phyloP scores from a whole-genome alignment of 1,140 invertebrate species.

The Maconellicoccus hirsutus region DNA sequence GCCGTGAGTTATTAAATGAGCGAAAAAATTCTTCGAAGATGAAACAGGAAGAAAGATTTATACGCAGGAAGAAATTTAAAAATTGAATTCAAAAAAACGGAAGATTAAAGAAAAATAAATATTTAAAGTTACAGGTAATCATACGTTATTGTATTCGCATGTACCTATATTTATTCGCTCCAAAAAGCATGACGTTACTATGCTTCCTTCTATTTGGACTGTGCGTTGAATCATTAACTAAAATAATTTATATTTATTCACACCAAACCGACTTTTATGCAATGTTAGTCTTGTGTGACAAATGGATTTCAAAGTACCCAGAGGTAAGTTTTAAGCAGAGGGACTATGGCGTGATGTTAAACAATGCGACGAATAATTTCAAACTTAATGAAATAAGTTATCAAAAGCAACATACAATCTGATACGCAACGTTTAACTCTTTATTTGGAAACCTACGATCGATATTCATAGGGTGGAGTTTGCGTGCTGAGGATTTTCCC shows the following conservation, averaged over 20 bases:
- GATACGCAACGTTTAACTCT: too few species aligned
- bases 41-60: neutral
- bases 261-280: slow-evolving; percentile 3
- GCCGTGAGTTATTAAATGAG: too few species aligned
- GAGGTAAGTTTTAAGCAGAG: too few species aligned
- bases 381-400: too few species aligned
- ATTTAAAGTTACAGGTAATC: neutral
- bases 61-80: neutral
- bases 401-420: too few species aligned
- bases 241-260: neutral
- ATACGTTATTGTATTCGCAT: neutral
- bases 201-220: neutral
- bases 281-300: neutral
- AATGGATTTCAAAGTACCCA: neutral
- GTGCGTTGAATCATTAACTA: neutral
- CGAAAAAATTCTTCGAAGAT: too few species aligned
- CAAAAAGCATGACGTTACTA: neutral
- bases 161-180: neutral
- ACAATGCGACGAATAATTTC: too few species aligned
- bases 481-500: neutral
- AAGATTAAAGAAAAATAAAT: neutral
- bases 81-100: neutral
- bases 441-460: too few species aligned
- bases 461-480: neutral
- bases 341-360: too few species aligned